Conservation (phyloP, 2,113 vertebrate species). For the Planiliza haematocheilus region DNA sequence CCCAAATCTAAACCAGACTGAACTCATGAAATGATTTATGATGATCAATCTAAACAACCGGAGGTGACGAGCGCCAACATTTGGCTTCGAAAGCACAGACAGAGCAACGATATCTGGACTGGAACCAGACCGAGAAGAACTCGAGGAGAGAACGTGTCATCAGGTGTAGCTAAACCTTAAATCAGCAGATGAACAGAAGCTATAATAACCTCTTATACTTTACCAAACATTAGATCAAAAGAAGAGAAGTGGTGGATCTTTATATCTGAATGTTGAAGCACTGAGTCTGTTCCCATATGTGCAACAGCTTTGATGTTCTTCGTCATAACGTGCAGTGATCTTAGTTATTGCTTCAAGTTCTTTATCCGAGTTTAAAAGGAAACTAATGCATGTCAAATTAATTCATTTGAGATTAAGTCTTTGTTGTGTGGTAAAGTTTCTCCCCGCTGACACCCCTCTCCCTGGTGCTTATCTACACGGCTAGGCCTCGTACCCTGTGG, state of each 20-base stretch:
- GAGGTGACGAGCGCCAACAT: too few species aligned
- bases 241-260: too few species aligned
- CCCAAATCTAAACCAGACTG: too few species aligned
- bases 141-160: slow-evolving; percentile 33
- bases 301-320: not conserved
- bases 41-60: not conserved
- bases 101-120: not conserved
- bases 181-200: slow-evolving; percentile 15
- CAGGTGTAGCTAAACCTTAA: not conserved
- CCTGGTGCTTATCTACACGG: not conserved
- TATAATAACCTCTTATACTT: slow-evolving; percentile 28
- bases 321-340: not conserved
- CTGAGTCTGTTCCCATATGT: not conserved
- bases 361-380: not conserved
- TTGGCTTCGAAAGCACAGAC: slow-evolving; percentile 43
- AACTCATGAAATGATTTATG: too few species aligned
- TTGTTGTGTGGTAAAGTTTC: not conserved
- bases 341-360: slow-evolving; percentile 25
- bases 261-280: too few species aligned
- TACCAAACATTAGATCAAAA: not conserved
- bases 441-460: slow-evolving; percentile 9
- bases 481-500: slow-evolving; percentile 70
- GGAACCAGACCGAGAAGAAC: not conserved
- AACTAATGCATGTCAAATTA: too few species aligned
- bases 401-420: too few species aligned